These are phyloP conservation scores for Anthophora plumipes DNA, from an alignment of 2,888 invertebrate species.

Conservation along the genomic window DNA sequence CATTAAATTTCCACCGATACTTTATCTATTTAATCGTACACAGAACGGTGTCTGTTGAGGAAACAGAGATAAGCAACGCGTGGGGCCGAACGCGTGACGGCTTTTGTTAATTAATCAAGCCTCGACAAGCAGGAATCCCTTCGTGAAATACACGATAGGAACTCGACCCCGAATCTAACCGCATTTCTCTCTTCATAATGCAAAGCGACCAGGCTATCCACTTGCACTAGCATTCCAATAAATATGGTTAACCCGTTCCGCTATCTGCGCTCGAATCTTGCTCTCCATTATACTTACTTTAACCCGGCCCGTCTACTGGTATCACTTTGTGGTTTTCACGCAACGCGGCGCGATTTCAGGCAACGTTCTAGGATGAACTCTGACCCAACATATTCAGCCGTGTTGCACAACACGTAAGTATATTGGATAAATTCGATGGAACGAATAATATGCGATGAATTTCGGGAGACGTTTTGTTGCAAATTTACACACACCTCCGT, in stretches of 20 bases:
- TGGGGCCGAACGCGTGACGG: not conserved
- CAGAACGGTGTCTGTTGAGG: not conserved
- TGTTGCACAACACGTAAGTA: not conserved
- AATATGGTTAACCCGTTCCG: conserved; percentile 52
- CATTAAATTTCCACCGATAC: not conserved
- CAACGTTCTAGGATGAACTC: not conserved
- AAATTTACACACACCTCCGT: no score
- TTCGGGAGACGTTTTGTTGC: not conserved
- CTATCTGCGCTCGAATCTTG: conserved; percentile 42
- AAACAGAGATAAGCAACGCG: not conserved
- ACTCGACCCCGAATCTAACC: conserved; percentile 44
- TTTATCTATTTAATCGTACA: not conserved
- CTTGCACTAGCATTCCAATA: conserved; percentile 47
- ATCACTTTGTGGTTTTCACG: conserved; percentile 52
- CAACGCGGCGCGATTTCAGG: conserved; percentile 24
- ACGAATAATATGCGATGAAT: not conserved
- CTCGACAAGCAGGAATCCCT: not conserved
- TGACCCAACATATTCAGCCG: not conserved
- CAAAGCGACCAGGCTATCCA: conserved; percentile 46
- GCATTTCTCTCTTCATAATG: conserved; percentile 54
- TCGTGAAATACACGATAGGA: conserved; percentile 32
- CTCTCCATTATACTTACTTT: conserved; percentile 41
- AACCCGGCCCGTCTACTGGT: conserved; percentile 16
- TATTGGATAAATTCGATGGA: not conserved
- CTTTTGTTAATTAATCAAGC: conserved; percentile 47